Base-by-base conservation (phyloP, 2,888 invertebrate species). In the Psylliodes chrysocephalus region DNA sequence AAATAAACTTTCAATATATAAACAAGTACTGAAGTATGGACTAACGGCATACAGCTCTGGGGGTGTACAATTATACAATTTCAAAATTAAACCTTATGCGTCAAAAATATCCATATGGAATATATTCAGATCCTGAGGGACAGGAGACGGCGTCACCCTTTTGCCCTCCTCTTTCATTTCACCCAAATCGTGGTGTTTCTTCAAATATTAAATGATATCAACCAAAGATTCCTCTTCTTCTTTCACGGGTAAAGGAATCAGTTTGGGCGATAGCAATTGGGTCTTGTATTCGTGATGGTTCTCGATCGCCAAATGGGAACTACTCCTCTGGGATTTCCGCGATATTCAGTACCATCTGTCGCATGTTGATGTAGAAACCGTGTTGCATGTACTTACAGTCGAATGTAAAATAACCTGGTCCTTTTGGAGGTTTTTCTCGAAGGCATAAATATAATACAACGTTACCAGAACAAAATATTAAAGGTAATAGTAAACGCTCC, bases 371-470 rank as follows among this genome's bases (percentile, higher is more conserved):
- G 83, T 87, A 92, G 73, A 84, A 90, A 0, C 93, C 93, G 71
- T 90, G 90, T 69, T 91, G 89, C 86, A 93, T 90, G 70, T 89
- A 89, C 66, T 89, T 88, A 10, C 88, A 87, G 68, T 92, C 89
- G 72, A 93, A 93, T 1, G 89, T 88, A 73, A 91, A 93, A 60
- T 91, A 90, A 0, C 92, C 92, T 0, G 87, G 86, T 0, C 93
- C 93, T 71, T 87, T 87, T 0, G 92, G 91, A 89, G 84, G 30
- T 90, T 88, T 64, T 85, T 86, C 59, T 88, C 83, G 89, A 93
- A 94, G 4, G 83, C 85, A n/a, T n/a, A n/a, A n/a, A n/a, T n/a
- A n/a, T n/a, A n/a, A n/a, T n/a, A n/a, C n/a, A n/a, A n/a, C n/a
- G n/a, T n/a, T n/a, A n/a, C n/a, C n/a, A n/a, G n/a, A n/a, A n/a